These are phyloP conservation scores for Anas flavirostris DNA, from an alignment of 2,797 vertebrate species.

Conservation along the genomic window DNA sequence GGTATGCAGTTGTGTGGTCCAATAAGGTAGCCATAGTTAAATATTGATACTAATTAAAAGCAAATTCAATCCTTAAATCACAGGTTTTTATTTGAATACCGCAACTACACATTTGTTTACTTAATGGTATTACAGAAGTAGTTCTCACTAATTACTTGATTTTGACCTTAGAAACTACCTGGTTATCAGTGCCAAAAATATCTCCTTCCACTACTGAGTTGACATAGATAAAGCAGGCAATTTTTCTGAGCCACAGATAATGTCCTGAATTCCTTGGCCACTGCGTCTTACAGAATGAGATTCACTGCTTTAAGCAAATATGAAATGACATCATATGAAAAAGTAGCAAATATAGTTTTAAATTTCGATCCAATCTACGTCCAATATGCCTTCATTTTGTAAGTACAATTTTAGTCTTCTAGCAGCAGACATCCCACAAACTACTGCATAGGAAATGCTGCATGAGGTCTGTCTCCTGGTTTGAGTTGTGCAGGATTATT, in stretches of 20 bases:
- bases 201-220: not conserved
- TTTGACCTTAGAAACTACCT: not conserved
- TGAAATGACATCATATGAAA: not conserved
- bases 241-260: not conserved
- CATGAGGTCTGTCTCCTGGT: not conserved
- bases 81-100: not conserved
- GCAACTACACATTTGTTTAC: not conserved
- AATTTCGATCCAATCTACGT: not conserved
- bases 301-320: not conserved
- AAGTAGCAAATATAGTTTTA: not conserved
- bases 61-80: not conserved
- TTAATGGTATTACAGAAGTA: not conserved
- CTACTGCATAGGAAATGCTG: fast-evolving
- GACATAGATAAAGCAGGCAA: not conserved
- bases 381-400: not conserved
- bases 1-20: not conserved
- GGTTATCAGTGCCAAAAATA: not conserved
- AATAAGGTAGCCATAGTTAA: not conserved
- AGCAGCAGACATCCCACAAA: not conserved
- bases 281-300: not conserved
- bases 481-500: not conserved
- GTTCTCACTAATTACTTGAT: not conserved
- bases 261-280: not conserved
- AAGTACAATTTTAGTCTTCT: not conserved
- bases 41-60: not conserved